Conservation (phyloP, 2,797 vertebrate species). For the Hydrocynus forskahlii region DNA sequence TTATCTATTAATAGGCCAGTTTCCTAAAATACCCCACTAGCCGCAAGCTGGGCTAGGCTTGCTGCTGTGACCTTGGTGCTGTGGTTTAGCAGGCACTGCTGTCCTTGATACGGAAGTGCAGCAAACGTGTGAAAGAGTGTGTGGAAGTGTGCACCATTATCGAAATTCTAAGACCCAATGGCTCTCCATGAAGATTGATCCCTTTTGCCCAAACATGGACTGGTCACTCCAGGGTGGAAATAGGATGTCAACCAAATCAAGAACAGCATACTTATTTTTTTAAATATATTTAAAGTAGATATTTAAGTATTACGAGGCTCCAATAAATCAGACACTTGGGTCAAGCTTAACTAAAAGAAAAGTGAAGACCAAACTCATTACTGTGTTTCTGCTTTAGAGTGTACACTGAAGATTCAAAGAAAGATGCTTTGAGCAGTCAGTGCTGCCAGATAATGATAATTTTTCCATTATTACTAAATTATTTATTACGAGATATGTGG, state of each 20-base stretch:
- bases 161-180: slow-evolving; percentile 39
- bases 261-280: neutral
- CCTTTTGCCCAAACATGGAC: slow-evolving; percentile 38
- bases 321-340: neutral
- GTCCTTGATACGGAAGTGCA: slow-evolving; percentile 38
- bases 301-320: neutral
- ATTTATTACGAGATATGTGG: too few species aligned
- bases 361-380: too few species aligned
- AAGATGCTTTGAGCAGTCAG: neutral
- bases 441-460: too few species aligned
- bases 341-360: too few species aligned
- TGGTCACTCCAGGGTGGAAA: slow-evolving; percentile 11
- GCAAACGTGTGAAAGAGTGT: slow-evolving; percentile 26
- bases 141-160: slow-evolving; percentile 40
- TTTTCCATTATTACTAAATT: too few species aligned
- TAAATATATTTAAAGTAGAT: neutral
- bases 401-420: neutral
- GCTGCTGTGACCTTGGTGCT: slow-evolving; percentile 68
- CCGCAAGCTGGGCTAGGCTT: slow-evolving; percentile 62
- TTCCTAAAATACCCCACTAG: slow-evolving; percentile 69
- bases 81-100: slow-evolving; percentile 53
- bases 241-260: slow-evolving; percentile 31
- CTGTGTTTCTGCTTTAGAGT: neutral
- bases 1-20: slow-evolving; percentile 70
- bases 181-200: slow-evolving; percentile 45